Conservation (phyloP, 2,797 vertebrate species). For the Pipistrellus pipistrellus region DNA sequence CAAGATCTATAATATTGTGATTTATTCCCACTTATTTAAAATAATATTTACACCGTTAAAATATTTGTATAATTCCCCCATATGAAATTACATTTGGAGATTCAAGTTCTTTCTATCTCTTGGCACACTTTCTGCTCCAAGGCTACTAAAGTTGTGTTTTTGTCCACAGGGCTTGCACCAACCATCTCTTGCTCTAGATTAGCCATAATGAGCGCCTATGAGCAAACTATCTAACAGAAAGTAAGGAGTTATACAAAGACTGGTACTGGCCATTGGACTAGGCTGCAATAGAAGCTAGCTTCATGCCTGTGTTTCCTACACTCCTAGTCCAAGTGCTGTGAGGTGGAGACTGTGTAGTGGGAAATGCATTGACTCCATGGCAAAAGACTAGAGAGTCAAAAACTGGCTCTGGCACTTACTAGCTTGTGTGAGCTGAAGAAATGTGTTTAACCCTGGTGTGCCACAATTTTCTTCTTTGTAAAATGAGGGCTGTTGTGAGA, state of each 20-base stretch:
- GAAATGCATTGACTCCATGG: background rate
- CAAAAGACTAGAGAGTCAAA: background rate
- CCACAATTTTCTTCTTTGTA: background rate
- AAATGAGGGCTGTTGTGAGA: background rate
- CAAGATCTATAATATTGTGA: background rate
- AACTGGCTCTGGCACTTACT: background rate
- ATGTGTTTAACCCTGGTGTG: background rate
- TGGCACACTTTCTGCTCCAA: background rate
- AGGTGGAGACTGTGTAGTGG: background rate
- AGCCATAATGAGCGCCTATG: background rate
- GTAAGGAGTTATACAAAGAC: background rate
- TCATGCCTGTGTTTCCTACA: fast-evolving
- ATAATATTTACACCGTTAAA: background rate
- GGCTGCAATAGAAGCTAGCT: background rate
- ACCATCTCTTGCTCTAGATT: background rate
- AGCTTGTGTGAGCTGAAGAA: background rate
- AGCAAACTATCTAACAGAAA: background rate
- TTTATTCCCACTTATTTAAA: constrained; percentile 13
- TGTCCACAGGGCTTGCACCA: background rate
- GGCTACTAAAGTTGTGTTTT: background rate
- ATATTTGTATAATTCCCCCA: background rate
- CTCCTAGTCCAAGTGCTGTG: background rate
- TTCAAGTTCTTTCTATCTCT: background rate
- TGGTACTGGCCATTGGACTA: fast-evolving
- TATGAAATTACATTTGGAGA: background rate